Conservation (phyloP, 2,888 invertebrate species). For the Busseola fusca region DNA sequence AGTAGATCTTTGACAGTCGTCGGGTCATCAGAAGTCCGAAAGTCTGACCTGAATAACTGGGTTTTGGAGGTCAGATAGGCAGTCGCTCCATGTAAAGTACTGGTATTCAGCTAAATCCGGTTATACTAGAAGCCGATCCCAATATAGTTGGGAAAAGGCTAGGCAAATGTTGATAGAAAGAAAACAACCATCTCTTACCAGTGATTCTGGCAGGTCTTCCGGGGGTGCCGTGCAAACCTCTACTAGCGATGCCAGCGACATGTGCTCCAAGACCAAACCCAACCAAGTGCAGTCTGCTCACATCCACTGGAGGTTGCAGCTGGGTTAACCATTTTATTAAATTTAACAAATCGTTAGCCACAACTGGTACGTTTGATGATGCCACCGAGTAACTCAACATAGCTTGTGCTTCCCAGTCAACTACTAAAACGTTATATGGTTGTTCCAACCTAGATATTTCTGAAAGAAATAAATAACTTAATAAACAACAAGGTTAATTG, state of each 20-base stretch:
- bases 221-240: background rate
- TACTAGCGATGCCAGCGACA: conserved; percentile 12
- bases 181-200: too few species aligned
- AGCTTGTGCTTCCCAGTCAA: conserved; percentile 12
- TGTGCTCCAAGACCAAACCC: conserved; percentile 32
- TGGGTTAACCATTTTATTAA: background rate
- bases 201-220: conserved; percentile 18
- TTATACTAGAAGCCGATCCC: too few species aligned
- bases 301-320: background rate
- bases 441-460: background rate
- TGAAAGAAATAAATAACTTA: background rate
- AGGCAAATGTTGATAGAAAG: too few species aligned
- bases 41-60: too few species aligned
- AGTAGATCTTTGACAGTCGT: too few species aligned
- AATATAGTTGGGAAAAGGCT: too few species aligned
- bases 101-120: too few species aligned
- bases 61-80: too few species aligned
- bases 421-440: conserved; percentile 6
- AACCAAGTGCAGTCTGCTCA: conserved; percentile 4
- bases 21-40: too few species aligned
- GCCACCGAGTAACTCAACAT: background rate
- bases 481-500: background rate
- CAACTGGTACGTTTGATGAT: background rate
- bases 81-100: too few species aligned
- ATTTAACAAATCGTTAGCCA: conserved; percentile 8